Percentiles rank a stretch among this genome's conserved stretches.
These are phyloP conservation scores for Mormyrus hasselquistii DNA, from an alignment of 2,797 vertebrate species.

Conservation along the genomic window DNA sequence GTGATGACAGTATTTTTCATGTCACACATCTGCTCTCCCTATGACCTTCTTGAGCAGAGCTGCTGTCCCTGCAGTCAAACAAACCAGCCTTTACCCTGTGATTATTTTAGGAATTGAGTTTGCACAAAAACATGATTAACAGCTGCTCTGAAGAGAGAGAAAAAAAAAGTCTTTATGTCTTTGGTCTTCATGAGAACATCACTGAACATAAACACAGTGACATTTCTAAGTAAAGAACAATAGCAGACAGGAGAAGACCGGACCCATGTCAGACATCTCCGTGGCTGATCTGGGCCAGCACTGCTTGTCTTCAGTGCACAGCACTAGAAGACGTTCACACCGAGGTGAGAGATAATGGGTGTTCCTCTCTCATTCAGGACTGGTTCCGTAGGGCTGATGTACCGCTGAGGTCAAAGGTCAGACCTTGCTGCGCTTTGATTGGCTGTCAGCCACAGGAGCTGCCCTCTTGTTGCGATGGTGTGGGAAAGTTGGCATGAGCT, in stretches of 20 bases:
- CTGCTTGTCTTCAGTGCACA: background rate
- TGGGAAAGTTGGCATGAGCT: conserved; percentile 96
- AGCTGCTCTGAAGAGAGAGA: background rate
- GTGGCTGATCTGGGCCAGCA: background rate
- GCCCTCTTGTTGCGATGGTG: conserved; percentile 89
- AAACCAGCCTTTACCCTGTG: background rate
- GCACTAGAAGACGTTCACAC: background rate
- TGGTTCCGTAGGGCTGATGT: background rate
- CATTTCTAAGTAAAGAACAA: background rate
- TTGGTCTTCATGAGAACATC: background rate
- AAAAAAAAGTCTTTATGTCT: background rate
- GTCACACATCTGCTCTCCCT: background rate
- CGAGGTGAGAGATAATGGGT: background rate
- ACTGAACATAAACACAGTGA: background rate
- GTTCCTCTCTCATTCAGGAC: background rate
- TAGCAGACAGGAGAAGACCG: background rate
- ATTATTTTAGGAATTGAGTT: background rate
- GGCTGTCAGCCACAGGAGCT: conserved; percentile 42
- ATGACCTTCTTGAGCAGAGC: background rate
- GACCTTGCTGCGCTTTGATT: conserved; percentile 71
- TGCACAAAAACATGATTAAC: background rate
- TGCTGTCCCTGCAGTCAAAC: background rate
- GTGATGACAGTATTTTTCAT: background rate
- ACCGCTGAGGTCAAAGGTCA: conserved; percentile 40
- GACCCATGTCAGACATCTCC: background rate